These are phyloP conservation scores for Tautogolabrus adspersus DNA, from an alignment of 2,113 vertebrate species.

Conservation along the genomic window DNA sequence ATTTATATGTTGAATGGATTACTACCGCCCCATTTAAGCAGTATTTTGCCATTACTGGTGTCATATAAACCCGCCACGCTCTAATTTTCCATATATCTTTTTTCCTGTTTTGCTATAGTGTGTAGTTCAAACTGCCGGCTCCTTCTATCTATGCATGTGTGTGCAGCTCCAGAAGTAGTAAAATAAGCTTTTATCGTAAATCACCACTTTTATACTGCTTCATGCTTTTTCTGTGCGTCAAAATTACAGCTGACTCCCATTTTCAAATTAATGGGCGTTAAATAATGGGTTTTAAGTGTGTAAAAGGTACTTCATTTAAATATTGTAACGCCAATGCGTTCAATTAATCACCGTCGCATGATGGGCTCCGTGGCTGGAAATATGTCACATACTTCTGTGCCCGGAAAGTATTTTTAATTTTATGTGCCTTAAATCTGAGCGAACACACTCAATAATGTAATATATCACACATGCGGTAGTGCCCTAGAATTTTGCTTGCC, in stretches of 20 bases:
- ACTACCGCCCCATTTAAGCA: slow-evolving; percentile 37
- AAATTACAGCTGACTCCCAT: slow-evolving; percentile 65
- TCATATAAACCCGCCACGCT: slow-evolving; percentile 30
- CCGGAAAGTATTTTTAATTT: slow-evolving; percentile 71
- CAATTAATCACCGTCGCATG: slow-evolving; percentile 64
- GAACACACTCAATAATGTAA: slow-evolving; percentile 72
- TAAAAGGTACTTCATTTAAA: slow-evolving; percentile 75
- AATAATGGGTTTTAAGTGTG: slow-evolving; percentile 74
- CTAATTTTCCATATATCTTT: slow-evolving; percentile 28
- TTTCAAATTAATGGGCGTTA: slow-evolving; percentile 69
- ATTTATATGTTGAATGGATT: slow-evolving; percentile 45
- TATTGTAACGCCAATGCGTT: slow-evolving; percentile 63
- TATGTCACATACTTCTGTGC: slow-evolving; percentile 58
- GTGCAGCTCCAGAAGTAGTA: slow-evolving; percentile 39
- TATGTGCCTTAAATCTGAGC: slow-evolving; percentile 73
- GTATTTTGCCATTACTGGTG: slow-evolving; percentile 45
- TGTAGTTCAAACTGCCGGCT: not conserved
- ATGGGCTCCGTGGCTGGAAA: slow-evolving; percentile 51
- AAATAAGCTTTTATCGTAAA: slow-evolving; percentile 78
- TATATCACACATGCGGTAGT: slow-evolving; percentile 62
- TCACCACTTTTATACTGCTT: slow-evolving; percentile 58
- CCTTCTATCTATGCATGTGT: not conserved
- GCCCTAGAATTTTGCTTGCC: slow-evolving; percentile 61
- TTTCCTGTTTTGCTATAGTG: slow-evolving; percentile 2
- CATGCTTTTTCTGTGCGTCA: slow-evolving; percentile 39